Evolutionary conservation across 1,140 invertebrate genomes (phyloP), one percentile per base, ranked within the genome.

Genomic region (Colletes latitarsis): DNA sequence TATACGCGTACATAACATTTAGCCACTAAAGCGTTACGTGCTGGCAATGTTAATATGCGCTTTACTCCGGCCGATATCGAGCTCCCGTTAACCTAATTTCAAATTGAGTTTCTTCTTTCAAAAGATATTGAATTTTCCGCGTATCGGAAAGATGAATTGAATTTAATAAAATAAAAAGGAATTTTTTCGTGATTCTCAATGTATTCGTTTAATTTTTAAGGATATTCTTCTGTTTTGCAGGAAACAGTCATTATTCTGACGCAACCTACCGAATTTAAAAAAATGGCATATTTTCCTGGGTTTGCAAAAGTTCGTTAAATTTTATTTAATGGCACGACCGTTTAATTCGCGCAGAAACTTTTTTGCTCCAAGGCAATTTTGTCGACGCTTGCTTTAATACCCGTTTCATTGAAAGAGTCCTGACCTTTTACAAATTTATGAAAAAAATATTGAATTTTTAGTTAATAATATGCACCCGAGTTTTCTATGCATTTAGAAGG

Each of bases 1-100:
- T 62, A 62, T 19, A 39, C 0, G 58, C 58, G 58, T 19, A 19
- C 21, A 39, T 39, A 62, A 62, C 58, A 49, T 62, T 72, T 74
- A 12, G 60, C 21, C 15, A 17, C 21, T 46, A 52, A 74, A 74
- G 46, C 21, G 58, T 74, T 39, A 63, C 58, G 72, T 62, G 60
- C 21, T 46, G 19, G 43, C 15, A 15, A 63, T 39, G 21, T 73
- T 62, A 73, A 73, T 62, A 49, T 43, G 43, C 72, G 43, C 21
- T 39, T 62, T 30, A 46, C 57, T 60, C 41, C 0, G 19, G n/a
- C 9, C 43, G 46, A 39, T 52, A 64, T 74, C 58, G 72, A 74
- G 14, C 72, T 52, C 15, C 9, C n/a, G 58, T 14, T 74, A 74
- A 64, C 72, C 72, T 12, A 64, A 74, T 74, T 74, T 74, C 60